These are phyloP conservation scores for Boloria euphrosyne DNA, from an alignment of 2,888 invertebrate genomes.

Conservation along the genomic window DNA sequence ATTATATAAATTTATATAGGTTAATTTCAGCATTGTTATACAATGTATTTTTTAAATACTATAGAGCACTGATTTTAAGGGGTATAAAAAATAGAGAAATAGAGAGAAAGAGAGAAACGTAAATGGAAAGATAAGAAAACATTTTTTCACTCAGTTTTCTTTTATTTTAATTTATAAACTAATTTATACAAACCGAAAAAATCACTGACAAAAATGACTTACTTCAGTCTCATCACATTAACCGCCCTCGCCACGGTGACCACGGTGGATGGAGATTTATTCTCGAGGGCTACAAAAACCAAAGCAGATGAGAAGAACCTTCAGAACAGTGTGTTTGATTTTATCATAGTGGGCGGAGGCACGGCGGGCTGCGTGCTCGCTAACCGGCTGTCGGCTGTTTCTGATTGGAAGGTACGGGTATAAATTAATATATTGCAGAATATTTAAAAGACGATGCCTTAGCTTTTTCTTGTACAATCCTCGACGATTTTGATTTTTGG, in stretches of 20 bases:
- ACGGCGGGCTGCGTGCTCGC: constrained; percentile 75
- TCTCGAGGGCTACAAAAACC: constrained; percentile 67
- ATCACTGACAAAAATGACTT: background rate
- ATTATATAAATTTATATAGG: too few species aligned
- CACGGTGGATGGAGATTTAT: constrained; percentile 55
- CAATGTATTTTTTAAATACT: too few species aligned
- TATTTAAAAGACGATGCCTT: background rate
- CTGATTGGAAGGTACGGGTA: constrained; percentile 71
- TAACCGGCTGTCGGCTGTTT: constrained; percentile 68
- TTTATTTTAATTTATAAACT: too few species aligned
- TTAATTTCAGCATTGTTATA: too few species aligned
- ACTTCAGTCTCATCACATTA: constrained; percentile 29
- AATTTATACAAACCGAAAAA: too few species aligned
- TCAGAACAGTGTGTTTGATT: constrained; percentile 74
- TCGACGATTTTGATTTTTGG: too few species aligned
- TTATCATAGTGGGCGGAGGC: constrained; percentile 75
- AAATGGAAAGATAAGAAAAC: too few species aligned
- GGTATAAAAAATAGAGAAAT: too few species aligned
- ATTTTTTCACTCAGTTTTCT: too few species aligned
- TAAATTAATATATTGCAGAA: background rate
- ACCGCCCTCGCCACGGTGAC: constrained; percentile 42
- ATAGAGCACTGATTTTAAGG: too few species aligned
- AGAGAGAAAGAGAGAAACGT: too few species aligned
- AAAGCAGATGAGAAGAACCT: constrained; percentile 66
- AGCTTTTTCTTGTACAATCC: too few species aligned